Evolutionary conservation across 2,888 invertebrate genomes (phyloP).

Genomic region (Eristalis intricaria): DNA sequence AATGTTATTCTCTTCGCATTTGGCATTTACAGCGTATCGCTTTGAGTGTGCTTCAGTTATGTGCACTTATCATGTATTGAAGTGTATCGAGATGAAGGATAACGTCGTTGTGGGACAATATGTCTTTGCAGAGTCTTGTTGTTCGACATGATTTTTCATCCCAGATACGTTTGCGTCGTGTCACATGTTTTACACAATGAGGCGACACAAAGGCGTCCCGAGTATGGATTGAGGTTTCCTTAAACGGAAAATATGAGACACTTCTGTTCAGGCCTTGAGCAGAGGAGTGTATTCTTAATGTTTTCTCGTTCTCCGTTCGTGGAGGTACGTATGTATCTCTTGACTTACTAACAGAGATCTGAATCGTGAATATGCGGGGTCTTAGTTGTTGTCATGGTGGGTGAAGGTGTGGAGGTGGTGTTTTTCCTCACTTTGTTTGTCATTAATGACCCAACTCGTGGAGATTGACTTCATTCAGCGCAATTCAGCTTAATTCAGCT

Average conservation of each 20-base stretch:
- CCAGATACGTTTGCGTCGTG: background rate
- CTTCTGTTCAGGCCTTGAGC: background rate
- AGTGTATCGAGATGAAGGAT: background rate
- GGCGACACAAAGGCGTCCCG: no score
- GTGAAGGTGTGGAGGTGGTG: background rate
- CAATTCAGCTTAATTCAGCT: background rate
- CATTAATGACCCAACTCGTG: background rate
- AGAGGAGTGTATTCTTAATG: no score
- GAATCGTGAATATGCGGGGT: background rate
- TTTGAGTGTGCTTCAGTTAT: constrained; percentile 9
- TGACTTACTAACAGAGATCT: background rate
- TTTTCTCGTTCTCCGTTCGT: background rate
- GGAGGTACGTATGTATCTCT: background rate
- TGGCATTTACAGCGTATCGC: constrained; percentile 18
- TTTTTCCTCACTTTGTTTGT: background rate
- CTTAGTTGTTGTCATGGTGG: background rate
- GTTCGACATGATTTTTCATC: constrained; percentile 1
- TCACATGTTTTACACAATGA: background rate
- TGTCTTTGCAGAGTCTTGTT: background rate
- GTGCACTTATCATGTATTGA: constrained; percentile 20
- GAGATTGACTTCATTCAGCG: background rate
- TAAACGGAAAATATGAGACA: background rate
- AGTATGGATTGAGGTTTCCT: no score
- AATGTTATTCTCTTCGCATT: constrained; percentile 16
- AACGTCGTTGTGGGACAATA: background rate